phyloP scores from a whole-genome alignment of 2,888 invertebrate species.

The Tipula unca region DNA sequence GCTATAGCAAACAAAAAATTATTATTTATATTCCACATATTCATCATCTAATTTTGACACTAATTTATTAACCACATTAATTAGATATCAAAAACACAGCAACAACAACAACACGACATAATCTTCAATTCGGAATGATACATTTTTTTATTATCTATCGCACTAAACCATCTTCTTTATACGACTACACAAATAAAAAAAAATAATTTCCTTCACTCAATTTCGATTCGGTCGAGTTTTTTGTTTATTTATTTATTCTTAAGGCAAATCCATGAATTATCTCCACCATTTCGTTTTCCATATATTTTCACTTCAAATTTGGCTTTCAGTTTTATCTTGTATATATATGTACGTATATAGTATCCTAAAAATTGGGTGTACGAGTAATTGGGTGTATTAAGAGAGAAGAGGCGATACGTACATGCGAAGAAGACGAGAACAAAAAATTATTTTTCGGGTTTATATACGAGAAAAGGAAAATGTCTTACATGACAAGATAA shows the following conservation, averaged over 20 bases:
- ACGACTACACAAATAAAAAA: background rate
- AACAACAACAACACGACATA: background rate
- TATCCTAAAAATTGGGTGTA: background rate
- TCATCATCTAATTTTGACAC: slow-evolving; percentile 8
- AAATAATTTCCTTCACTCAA: background rate
- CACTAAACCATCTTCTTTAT: background rate
- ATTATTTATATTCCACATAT: slow-evolving; percentile 2
- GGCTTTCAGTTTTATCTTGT: background rate
- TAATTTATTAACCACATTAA: background rate
- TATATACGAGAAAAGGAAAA: background rate
- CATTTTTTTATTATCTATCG: background rate
- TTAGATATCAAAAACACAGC: background rate
- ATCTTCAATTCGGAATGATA: background rate
- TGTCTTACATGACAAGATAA: slow-evolving; percentile 14
- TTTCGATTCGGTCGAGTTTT: background rate
- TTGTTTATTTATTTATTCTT: background rate
- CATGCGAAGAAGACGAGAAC: background rate
- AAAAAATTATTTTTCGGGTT: background rate
- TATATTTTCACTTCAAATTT: background rate
- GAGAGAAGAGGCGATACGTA: background rate
- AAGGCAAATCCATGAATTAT: background rate
- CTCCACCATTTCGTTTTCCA: background rate
- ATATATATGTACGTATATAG: too few species aligned
- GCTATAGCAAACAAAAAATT: background rate
- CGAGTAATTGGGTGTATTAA: background rate